Conservation (phyloP, 2,113 vertebrate species). For the Apus apus region DNA sequence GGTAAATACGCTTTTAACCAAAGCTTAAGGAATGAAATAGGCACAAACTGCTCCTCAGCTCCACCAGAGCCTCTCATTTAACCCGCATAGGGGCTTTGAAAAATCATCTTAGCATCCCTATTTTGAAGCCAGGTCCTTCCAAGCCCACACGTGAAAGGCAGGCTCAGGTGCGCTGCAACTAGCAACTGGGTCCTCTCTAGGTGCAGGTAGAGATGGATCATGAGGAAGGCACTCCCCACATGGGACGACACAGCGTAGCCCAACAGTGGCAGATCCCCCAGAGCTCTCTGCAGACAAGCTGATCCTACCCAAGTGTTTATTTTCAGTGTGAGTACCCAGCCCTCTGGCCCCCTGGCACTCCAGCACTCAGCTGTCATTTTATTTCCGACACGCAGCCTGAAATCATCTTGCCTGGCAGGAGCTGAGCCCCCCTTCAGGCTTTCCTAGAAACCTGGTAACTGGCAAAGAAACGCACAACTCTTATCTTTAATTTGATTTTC, state of each 20-base stretch:
- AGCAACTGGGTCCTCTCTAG: rapidly evolving
- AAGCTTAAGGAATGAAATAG: background rate
- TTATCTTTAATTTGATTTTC: background rate
- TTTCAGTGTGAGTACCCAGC: background rate
- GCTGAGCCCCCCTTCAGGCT: background rate
- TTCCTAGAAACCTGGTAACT: background rate
- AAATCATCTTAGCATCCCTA: background rate
- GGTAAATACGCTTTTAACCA: background rate
- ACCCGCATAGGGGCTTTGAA: background rate
- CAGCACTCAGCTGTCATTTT: background rate
- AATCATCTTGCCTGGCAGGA: background rate
- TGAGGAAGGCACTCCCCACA: rapidly evolving
- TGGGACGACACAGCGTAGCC: rapidly evolving
- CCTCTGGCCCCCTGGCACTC: background rate
- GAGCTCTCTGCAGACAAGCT: background rate
- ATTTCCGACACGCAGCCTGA: background rate
- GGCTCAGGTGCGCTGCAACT: background rate
- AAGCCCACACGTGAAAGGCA: background rate
- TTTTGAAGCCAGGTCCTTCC: background rate
- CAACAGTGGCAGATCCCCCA: background rate
- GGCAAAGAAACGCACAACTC: background rate
- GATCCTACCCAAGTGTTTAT: background rate
- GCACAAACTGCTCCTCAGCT: background rate
- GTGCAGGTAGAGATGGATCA: no score
- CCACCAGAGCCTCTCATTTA: background rate